These are phyloP conservation scores for Eilema depressum DNA, from an alignment of 2,888 invertebrate species.

Conservation along the genomic window DNA sequence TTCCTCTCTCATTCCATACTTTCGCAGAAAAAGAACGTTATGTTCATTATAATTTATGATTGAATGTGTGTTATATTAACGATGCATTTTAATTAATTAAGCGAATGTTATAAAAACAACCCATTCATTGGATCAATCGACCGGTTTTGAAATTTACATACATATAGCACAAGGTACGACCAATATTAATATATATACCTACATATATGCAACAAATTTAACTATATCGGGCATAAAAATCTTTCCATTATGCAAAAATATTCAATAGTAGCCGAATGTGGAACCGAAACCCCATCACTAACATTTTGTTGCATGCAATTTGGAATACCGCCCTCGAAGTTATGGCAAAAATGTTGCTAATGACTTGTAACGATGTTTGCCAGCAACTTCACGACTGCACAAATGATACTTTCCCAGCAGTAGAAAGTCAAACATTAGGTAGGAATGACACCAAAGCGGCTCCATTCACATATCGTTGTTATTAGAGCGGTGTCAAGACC, in stretches of 20 bases:
- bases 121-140: slow-evolving; percentile 51
- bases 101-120: slow-evolving; percentile 55
- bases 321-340: slow-evolving; percentile 60
- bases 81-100: slow-evolving; percentile 59
- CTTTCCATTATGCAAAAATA: slow-evolving; percentile 62
- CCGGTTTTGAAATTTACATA: slow-evolving; percentile 56
- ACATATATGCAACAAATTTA: slow-evolving; percentile 40
- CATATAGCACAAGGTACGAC: slow-evolving; percentile 39
- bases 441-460: slow-evolving; percentile 69
- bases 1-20: slow-evolving; percentile 38
- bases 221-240: slow-evolving; percentile 52
- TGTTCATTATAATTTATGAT: slow-evolving; percentile 56
- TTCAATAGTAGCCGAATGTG: slow-evolving; percentile 60
- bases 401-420: slow-evolving; percentile 80
- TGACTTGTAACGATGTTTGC: slow-evolving; percentile 70
- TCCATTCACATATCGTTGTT: slow-evolving; percentile 76
- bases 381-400: slow-evolving; percentile 66
- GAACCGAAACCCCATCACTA: slow-evolving; percentile 57
- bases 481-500: slow-evolving; percentile 74
- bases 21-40: slow-evolving; percentile 57
- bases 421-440: slow-evolving; percentile 82
- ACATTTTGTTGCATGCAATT: slow-evolving; percentile 46
- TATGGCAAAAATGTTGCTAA: slow-evolving; percentile 72
- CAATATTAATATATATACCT: slow-evolving; percentile 38
- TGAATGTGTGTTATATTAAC: slow-evolving; percentile 57